Base-by-base conservation (phyloP, 2,113 vertebrate genomes). In the Abramis brama region DNA sequence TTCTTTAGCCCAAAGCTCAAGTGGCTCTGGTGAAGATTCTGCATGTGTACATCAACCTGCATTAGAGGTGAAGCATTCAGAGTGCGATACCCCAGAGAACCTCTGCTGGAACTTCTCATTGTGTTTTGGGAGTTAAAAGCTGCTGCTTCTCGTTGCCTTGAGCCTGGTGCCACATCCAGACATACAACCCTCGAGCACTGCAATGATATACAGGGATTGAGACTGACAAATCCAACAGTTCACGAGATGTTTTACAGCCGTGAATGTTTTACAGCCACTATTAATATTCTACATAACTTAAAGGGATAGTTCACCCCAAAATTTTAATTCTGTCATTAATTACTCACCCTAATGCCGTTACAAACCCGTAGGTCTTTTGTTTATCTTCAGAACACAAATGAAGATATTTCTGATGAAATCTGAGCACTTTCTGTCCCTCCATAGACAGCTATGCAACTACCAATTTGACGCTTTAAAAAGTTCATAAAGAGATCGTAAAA, bases 31-130 rank as follows among this genome's bases (percentile, higher is more conserved):
- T 79, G 85, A 57, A 43, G 76, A 64, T 75, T 75, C 60, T 77
- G 77, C 36, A 73, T 68, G 64, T 89, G 64, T 85, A 84, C 86
- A 79, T 86, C 84, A 82, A 36, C 70, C 47, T 25, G 71, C 82
- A 79, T 85, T 89, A 81, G 75, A 77, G 47, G 73, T 43, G 70
- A 77, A 87, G 39, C 55, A 23, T 75, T 82, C 45, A 68, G 71
- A 85, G 76, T 39, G 57, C n/a, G 25, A 70, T 76, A 79, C 82
- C 82, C 68, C 19, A 71, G 86, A 82, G 74, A 77, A 81, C 52
- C 73, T 47, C 50, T 66, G 36, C 64, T 17, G 17, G 64, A 85
- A 66, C 23, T 66, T 82, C 76, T 70, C 17, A 15, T 50, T 27
- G n/a, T 6, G 21, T 47, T 81, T 68, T 17, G 13, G 60, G 70